phyloP scores from a whole-genome alignment of 2,797 vertebrate genomes.

The Gallinago nigripennis region DNA sequence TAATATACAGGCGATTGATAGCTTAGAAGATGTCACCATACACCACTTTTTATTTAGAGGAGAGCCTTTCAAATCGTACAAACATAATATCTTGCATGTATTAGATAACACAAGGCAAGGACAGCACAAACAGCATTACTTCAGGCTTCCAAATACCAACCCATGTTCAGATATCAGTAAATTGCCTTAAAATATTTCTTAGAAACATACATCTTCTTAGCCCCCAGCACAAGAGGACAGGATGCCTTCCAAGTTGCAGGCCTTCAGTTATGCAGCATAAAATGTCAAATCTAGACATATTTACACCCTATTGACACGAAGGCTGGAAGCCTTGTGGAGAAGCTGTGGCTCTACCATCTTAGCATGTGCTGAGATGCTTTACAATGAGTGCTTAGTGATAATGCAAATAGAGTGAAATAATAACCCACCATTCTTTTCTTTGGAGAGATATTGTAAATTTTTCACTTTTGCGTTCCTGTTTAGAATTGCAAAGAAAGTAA shows the following conservation, averaged over 20 bases:
- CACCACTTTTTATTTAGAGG: neutral
- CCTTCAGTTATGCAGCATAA: neutral
- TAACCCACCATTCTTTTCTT: neutral
- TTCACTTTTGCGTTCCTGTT: neutral
- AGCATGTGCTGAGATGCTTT: neutral
- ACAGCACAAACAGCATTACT: neutral
- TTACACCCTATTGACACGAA: neutral
- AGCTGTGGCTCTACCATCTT: neutral
- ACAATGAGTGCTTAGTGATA: rapidly evolving
- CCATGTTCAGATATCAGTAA: neutral
- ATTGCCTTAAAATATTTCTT: neutral
- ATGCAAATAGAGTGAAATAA: neutral
- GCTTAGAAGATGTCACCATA: neutral
- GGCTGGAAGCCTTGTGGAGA: neutral
- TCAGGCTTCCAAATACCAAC: neutral
- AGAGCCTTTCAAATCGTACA: neutral
- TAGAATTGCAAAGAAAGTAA: neutral
- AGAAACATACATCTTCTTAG: neutral
- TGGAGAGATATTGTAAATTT: neutral
- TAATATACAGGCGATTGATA: neutral
- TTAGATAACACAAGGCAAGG: neutral
- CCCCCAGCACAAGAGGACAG: neutral
- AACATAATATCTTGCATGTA: neutral
- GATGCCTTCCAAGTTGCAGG: neutral
- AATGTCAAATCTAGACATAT: neutral